Conservation (phyloP, 2,888 invertebrate species). For the Melikaiella ostensackeni region DNA sequence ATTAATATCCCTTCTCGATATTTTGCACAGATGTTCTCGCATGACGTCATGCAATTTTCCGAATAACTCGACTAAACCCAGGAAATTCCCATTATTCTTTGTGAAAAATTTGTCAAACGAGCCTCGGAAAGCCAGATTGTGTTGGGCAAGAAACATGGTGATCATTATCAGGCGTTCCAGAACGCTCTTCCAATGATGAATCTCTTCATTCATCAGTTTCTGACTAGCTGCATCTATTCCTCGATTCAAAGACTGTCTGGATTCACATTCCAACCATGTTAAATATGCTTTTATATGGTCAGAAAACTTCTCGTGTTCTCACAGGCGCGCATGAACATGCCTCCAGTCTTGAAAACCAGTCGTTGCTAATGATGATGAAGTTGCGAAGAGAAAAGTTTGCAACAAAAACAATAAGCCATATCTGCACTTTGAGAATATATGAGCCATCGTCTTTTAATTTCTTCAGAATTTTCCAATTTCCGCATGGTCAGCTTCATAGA, state of each 20-base stretch:
- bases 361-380: too few relatives aligned
- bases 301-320: too few relatives aligned
- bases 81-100: constrained; percentile 54
- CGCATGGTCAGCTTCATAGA: too few relatives aligned
- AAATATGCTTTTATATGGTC: too few relatives aligned
- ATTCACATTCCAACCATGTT: constrained; percentile 39
- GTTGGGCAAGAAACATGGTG: constrained; percentile 44
- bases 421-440: too few relatives aligned
- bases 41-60: constrained; percentile 45
- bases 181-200: constrained; percentile 45
- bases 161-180: constrained; percentile 52
- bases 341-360: too few relatives aligned
- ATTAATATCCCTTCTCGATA: constrained; percentile 15
- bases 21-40: constrained; percentile 29
- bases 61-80: constrained; percentile 47
- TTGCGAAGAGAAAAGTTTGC: too few relatives aligned
- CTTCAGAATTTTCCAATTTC: too few relatives aligned
- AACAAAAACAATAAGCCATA: too few relatives aligned
- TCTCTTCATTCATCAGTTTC: constrained; percentile 47
- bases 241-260: constrained; percentile 13
- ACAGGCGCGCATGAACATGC: too few relatives aligned
- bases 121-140: constrained; percentile 53
- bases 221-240: constrained; percentile 42
- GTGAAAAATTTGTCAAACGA: constrained; percentile 45
- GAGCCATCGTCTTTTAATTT: too few relatives aligned